phyloP scores from a whole-genome alignment of 2,113 vertebrate species.

The Tupaia chinensis region DNA sequence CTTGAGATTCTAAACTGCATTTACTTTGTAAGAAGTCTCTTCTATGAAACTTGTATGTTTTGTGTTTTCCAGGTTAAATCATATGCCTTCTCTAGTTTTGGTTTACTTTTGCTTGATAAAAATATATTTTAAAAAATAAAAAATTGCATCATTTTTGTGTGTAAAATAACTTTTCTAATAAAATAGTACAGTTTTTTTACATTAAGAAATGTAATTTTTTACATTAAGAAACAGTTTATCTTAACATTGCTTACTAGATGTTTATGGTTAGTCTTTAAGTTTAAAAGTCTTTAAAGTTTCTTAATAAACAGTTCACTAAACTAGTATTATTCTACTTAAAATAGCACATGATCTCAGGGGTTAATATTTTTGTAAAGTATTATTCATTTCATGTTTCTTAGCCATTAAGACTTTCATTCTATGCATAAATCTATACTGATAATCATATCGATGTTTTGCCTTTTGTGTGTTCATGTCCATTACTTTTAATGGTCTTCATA shows the following conservation, averaged over 20 bases:
- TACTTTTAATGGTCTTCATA: constrained; percentile 48
- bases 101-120: constrained; percentile 32
- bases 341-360: background rate
- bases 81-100: background rate
- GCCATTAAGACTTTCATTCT: constrained; percentile 13
- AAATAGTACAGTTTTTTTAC: background rate
- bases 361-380: constrained; percentile 26
- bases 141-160: constrained; percentile 9
- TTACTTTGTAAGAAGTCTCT: background rate
- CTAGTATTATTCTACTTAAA: constrained; percentile 25
- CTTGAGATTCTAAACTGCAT: background rate
- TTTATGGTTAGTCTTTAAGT: constrained; percentile 16
- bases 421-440: background rate
- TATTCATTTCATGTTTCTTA: constrained; percentile 50
- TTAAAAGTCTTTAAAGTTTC: constrained; percentile 37
- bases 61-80: constrained; percentile 37
- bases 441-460: background rate
- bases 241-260: constrained; percentile 15
- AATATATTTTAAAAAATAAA: constrained; percentile 39
- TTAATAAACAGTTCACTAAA: background rate
- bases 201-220: too few relatives aligned
- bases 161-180: constrained; percentile 5
- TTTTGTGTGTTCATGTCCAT: constrained; percentile 48
- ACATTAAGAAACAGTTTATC: background rate
- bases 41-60: background rate